Base-by-base conservation (phyloP, 2,113 vertebrate genomes). In the Etheostoma cragini region DNA sequence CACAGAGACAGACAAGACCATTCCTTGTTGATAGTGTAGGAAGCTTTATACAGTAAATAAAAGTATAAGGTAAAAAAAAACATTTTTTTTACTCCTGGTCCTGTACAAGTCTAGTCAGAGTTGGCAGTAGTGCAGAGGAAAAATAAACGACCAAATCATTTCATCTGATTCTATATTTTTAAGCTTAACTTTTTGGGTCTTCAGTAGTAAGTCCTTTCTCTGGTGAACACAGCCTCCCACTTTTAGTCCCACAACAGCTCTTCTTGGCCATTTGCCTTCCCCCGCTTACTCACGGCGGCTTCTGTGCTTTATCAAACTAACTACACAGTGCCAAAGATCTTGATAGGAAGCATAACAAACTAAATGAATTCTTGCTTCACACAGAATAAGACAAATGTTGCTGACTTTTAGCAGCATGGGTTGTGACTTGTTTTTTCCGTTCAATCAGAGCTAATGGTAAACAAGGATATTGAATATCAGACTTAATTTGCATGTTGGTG, bases 191-290 rank as follows among this genome's bases (percentile, higher is more conserved):
- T 62, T 15, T 50, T 56, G 74, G 52, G 75, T 82, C 82, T 76
- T 14, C 45, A 26, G 66, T 75, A 79, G 74, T 78, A 78, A 76
- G 42, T 38, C 17, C 22, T 58, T 35, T 17, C 66, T 60, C 24
- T 14, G 68, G 65, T 72, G 61, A 76, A 78, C 16, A 75, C 26
- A 78, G 47, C 82, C 76, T 80, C 84, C 76, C 76, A 90, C 80
- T 79, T 50, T 19, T 1, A 33, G 76, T 77, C 80, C 72, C 71
- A 46, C 72, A 58, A 22, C 72, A 53, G 8, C 54, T 80, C 74
- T 45, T 16, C 70, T 83, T 82, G 79, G 76, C 80, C 24, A 24
- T 30, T 14, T 67, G 49, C 73, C 52, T 26, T 62, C 63, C 17
- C n/a, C 63, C 3, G 4, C 78, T 76, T 42, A 77, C 82, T 16